Conservation (phyloP, 2,888 invertebrate genomes). For the Epinotia bilunana region DNA sequence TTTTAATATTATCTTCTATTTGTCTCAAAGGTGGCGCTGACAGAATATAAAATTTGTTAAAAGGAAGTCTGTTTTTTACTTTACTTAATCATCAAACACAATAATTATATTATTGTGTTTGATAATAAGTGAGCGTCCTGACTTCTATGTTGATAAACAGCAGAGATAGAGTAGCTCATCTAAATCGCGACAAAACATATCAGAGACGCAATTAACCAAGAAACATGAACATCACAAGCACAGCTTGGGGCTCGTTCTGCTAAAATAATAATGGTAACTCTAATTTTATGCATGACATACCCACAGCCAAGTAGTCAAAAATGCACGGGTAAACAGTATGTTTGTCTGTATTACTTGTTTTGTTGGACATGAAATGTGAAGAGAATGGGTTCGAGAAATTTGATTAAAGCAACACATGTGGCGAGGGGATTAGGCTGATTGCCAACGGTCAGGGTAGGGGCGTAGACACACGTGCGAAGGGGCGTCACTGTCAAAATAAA, state of each 20-base stretch:
- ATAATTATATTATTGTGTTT: no score
- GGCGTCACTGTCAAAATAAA: conserved; percentile 17
- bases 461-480: conserved; percentile 8
- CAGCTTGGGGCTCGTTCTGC: conserved; percentile 7
- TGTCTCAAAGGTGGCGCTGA: no score
- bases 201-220: conserved; percentile 26
- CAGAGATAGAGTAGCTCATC: conserved; percentile 1
- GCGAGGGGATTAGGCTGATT: conserved; percentile 39
- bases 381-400: conserved; percentile 40
- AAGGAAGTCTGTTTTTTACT: no score
- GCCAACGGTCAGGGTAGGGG: conserved; percentile 32
- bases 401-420: conserved; percentile 43
- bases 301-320: conserved; percentile 7
- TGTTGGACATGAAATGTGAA: conserved; percentile 23
- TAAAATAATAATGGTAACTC: conserved; percentile 30
- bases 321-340: conserved; percentile 8
- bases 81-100: no score
- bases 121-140: neutral
- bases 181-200: conserved; percentile 13
- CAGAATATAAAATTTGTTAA: no score
- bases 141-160: neutral
- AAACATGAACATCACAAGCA: conserved; percentile 25
- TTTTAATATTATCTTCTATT: no score
- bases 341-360: conserved; percentile 27
- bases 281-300: conserved; percentile 30